Percentiles rank a stretch among this genome's conserved stretches.
These are phyloP conservation scores for Carcharodon carcharias DNA, from an alignment of 2,797 vertebrate genomes.

Conservation along the genomic window DNA sequence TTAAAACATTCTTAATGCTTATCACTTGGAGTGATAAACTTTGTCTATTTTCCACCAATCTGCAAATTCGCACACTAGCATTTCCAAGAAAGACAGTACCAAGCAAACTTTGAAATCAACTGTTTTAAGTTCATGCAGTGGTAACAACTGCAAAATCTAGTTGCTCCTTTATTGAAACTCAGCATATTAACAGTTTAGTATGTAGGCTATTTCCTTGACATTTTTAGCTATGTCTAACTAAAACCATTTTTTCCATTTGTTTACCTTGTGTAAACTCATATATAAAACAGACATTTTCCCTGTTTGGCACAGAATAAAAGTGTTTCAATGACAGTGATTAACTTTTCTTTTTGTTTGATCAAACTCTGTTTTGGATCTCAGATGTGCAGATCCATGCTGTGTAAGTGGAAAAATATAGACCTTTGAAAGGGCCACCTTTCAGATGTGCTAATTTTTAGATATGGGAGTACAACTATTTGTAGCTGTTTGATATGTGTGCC, in stretches of 20 bases:
- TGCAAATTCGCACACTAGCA: not conserved
- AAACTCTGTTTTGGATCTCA: not conserved
- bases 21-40: not conserved
- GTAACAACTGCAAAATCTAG: not conserved
- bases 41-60: not conserved
- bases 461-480: not conserved
- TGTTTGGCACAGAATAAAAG: not conserved
- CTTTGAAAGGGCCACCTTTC: no score
- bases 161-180: not conserved
- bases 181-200: not conserved
- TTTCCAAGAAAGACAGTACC: not conserved
- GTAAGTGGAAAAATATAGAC: not conserved
- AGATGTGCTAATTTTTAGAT: not conserved
- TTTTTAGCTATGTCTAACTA: no score
- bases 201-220: not conserved
- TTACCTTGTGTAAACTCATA: not conserved
- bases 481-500: not conserved
- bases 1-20: not conserved
- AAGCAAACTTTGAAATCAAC: not conserved
- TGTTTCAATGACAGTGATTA: not conserved
- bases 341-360: not conserved
- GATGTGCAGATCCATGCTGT: not conserved
- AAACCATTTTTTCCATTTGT: not conserved
- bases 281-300: not conserved
- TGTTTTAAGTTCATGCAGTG: not conserved